phyloP scores from a whole-genome alignment of 2,797 vertebrate genomes.

The Chelidonichthys spinosus region DNA sequence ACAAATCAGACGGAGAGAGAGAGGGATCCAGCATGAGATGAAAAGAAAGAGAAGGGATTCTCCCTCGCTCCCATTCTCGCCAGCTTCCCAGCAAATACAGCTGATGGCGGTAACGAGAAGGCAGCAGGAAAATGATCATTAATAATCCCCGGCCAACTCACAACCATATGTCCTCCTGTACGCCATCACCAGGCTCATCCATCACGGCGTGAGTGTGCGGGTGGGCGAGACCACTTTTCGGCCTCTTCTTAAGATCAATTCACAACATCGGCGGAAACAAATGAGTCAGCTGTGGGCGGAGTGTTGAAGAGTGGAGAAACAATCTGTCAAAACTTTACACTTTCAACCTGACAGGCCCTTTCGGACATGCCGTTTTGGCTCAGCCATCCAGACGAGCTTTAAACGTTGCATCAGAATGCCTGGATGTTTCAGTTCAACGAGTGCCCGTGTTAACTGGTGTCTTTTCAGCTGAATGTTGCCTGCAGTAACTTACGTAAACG shows the following conservation, averaged over 20 bases:
- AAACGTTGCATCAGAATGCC: no score
- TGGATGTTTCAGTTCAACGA: no score
- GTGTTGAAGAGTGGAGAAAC: not conserved
- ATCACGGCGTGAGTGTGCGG: conserved; percentile 28
- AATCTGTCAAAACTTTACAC: conserved; percentile 12
- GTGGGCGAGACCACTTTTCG: conserved; percentile 25
- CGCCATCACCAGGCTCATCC: conserved; percentile 18
- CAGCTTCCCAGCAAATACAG: conserved; percentile 21
- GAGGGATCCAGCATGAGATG: conserved; percentile 33
- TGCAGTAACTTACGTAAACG: no score
- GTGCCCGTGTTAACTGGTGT: no score
- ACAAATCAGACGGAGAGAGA: conserved; percentile 39
- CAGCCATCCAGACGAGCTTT: no score
- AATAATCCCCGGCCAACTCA: conserved; percentile 60
- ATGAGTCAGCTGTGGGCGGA: conserved; percentile 29
- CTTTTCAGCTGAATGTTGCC: no score
- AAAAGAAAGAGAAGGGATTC: conserved; percentile 14
- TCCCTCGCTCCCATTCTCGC: not conserved
- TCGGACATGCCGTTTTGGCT: no score
- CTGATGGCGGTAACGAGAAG: conserved; percentile 46
- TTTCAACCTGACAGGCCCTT: no score
- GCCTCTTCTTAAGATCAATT: conserved; percentile 42
- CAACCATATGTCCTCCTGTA: conserved; percentile 50
- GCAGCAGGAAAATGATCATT: conserved; percentile 60
- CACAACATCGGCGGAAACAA: conserved; percentile 11